Conservation (phyloP, 1,140 invertebrate genomes). For the Scaptomyza hsui region DNA sequence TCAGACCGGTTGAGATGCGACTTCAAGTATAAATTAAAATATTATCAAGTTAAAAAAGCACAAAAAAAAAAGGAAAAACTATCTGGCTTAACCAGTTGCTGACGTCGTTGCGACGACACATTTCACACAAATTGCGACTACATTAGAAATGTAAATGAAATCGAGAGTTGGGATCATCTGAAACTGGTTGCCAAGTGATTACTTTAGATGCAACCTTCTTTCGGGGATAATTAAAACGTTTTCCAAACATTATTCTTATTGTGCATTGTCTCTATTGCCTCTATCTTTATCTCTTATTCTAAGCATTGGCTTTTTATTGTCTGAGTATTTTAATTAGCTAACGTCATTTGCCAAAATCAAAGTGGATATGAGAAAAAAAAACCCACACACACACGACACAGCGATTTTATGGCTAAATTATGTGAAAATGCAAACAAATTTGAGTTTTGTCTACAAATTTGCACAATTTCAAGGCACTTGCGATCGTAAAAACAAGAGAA, state of each 20-base stretch:
- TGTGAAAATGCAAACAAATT: slow-evolving; percentile 40
- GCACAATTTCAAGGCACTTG: slow-evolving; percentile 65
- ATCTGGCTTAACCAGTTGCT: slow-evolving; percentile 59
- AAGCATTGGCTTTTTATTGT: slow-evolving; percentile 18
- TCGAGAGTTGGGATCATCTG: slow-evolving; percentile 48
- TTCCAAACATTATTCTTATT: slow-evolving; percentile 53
- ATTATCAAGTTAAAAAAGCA: slow-evolving; percentile 35
- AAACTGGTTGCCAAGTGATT: slow-evolving; percentile 20
- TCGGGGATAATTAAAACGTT: slow-evolving; percentile 21
- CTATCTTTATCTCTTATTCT: slow-evolving; percentile 11
- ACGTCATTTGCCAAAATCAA: slow-evolving; percentile 38
- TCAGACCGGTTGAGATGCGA: slow-evolving; percentile 53
- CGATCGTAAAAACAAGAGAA: slow-evolving; percentile 32
- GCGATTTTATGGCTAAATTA: slow-evolving; percentile 53
- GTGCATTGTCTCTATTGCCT: slow-evolving; percentile 45
- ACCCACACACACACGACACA: slow-evolving; percentile 33
- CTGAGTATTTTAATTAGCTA: slow-evolving; percentile 34
- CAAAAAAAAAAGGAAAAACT: slow-evolving; percentile 39
- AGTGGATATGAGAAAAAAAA: slow-evolving; percentile 12
- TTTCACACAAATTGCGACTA: slow-evolving; percentile 57
- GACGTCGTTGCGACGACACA: slow-evolving; percentile 52
- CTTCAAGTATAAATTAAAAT: slow-evolving; percentile 54
- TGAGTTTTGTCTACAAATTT: slow-evolving; percentile 43
- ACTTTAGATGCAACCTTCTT: slow-evolving; percentile 10
- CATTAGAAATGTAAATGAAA: slow-evolving; percentile 73